Evolutionary conservation across 2,797 vertebrate genomes (phyloP).

Genomic region (Nannoperca obscura): DNA sequence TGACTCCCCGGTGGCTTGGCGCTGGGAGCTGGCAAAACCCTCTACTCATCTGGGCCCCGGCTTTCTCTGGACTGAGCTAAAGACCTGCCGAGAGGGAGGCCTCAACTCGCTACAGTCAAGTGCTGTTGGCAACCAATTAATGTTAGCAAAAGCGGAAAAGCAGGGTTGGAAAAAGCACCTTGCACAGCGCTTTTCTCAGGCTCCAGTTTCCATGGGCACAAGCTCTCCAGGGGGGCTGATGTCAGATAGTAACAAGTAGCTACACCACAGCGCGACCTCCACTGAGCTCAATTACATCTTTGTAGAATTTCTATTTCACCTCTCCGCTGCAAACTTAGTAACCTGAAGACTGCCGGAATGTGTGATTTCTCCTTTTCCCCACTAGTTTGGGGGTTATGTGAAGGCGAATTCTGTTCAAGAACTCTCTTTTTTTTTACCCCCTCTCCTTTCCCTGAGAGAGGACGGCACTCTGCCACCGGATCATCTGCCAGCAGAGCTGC

Average conservation of each 20-base stretch:
- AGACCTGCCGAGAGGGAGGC: slow-evolving; percentile 64
- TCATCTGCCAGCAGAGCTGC: slow-evolving; percentile 74
- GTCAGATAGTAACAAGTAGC: slow-evolving; percentile 65
- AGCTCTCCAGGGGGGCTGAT: slow-evolving; percentile 47
- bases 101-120: slow-evolving; percentile 82
- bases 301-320: slow-evolving; percentile 45
- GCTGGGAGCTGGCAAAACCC: slow-evolving; percentile 67
- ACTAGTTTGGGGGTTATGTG: slow-evolving; percentile 40
- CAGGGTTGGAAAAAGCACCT: slow-evolving; percentile 68
- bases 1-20: slow-evolving; percentile 68
- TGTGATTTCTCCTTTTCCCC: slow-evolving; percentile 39
- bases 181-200: slow-evolving; percentile 73
- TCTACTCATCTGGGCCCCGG: slow-evolving; percentile 66
- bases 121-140: slow-evolving; percentile 82
- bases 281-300: slow-evolving; percentile 66
- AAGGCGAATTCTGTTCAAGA: slow-evolving; percentile 61
- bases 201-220: slow-evolving; percentile 74
- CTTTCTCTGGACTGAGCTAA: slow-evolving; percentile 67
- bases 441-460: slow-evolving; percentile 56
- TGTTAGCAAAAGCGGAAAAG: slow-evolving; percentile 61
- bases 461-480: slow-evolving; percentile 70
- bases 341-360: slow-evolving; percentile 42
- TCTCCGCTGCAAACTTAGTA: slow-evolving; percentile 39
- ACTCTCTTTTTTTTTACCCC: slow-evolving; percentile 45
- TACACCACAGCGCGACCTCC: slow-evolving; percentile 35